Evolutionary conservation across 92 coral and sea anemone genomes (phyloP).

Genomic region (Palythoa heliodiscus): DNA sequence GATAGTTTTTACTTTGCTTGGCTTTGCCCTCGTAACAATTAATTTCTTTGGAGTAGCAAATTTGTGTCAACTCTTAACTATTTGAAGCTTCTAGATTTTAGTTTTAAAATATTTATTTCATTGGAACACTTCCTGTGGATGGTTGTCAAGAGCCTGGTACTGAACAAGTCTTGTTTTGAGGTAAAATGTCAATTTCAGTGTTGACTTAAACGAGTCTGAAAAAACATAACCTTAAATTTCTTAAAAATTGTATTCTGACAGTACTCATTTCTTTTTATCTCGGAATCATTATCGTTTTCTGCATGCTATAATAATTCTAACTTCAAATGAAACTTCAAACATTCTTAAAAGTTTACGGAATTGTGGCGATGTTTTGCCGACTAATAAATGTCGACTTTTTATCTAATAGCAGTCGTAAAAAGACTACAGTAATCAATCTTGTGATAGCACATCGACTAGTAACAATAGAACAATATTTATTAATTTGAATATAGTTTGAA

Average conservation of each 20-base stretch:
- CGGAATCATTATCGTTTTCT: neutral
- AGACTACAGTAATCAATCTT: neutral
- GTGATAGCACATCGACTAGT: neutral
- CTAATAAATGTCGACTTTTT: conserved; percentile 11
- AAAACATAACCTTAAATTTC: neutral
- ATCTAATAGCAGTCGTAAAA: conserved; percentile 2
- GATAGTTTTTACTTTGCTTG: neutral
- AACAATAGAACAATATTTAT: neutral
- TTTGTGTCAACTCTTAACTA: neutral
- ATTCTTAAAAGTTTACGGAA: neutral
- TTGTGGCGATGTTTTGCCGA: neutral
- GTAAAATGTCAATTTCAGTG: neutral
- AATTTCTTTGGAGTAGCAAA: neutral
- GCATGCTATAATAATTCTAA: neutral
- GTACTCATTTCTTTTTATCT: neutral
- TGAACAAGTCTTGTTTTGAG: neutral
- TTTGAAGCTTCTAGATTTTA: neutral
- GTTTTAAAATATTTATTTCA: neutral
- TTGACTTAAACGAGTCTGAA: neutral
- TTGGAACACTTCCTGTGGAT: neutral
- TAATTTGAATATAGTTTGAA: neutral
- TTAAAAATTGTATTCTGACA: neutral
- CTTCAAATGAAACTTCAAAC: neutral
- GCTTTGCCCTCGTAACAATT: neutral
- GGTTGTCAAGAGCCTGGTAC: neutral